Percentiles rank a stretch among this genome's conserved stretches.
These are phyloP conservation scores for Sporophila hypoxantha DNA, from an alignment of 2,113 vertebrate species.

Conservation along the genomic window DNA sequence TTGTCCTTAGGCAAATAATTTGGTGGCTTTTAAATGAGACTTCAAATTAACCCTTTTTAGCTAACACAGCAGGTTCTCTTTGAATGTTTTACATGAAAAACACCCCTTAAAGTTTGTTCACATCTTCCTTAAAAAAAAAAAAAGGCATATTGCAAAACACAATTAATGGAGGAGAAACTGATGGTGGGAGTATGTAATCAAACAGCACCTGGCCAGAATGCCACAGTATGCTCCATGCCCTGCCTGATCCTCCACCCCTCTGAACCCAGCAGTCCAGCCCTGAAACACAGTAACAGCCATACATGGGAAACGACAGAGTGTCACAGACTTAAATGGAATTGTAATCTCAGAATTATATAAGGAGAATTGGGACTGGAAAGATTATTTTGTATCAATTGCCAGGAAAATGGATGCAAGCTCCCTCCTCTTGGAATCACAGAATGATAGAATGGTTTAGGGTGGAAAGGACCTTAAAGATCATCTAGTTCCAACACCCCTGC, in stretches of 20 bases:
- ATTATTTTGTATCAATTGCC: neutral
- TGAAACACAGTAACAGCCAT: neutral
- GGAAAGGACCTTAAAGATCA: neutral
- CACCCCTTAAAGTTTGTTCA: constrained; percentile 8
- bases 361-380: neutral
- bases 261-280: neutral
- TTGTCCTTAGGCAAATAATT: constrained; percentile 45
- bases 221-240: neutral
- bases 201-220: neutral
- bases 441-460: neutral
- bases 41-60: constrained; percentile 39
- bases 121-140: neutral
- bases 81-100: constrained; percentile 2
- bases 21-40: constrained; percentile 33
- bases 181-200: neutral
- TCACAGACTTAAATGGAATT: neutral
- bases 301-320: neutral
- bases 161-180: neutral
- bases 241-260: neutral
- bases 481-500: neutral
- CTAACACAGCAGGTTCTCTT: constrained; percentile 29
- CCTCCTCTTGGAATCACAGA: neutral
- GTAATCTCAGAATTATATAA: neutral
- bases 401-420: neutral
- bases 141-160: neutral